Evolutionary conservation across 1,140 invertebrate genomes (phyloP), one percentile per base, ranked within the genome.

Genomic region (Megathymus violae): DNA sequence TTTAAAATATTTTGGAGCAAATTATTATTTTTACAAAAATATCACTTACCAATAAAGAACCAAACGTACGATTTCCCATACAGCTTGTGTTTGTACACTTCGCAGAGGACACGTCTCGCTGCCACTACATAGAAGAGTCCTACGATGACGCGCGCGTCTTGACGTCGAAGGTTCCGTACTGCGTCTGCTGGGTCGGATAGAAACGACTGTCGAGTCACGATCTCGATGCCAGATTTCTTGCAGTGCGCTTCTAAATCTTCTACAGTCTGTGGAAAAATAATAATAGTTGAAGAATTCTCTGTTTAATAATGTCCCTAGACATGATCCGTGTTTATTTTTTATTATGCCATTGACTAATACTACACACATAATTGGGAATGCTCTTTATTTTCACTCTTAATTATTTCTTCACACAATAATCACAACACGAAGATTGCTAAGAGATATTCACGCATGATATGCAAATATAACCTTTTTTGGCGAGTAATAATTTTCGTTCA

Each of bases 71-170:
- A 97, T 76, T 97, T 97, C 1, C 98, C 99, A 82, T 98, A 99
- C 0, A 99, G 92, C 44, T 96, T 95, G 68, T 99, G 96, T 76
- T 98, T 98, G 89, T 98, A 99, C 73, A 99, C 95, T 92, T 99
- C 98, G 89, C 99, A 99, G 1, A 99, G 94, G 0, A 99, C 99
- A 59, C 97, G 92, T 31, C 98, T 92, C 0, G 99, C 99, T 19
- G 98, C 98, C 0, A 98, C 98, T 9, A 98, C 98, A 90, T 99
- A 99, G 92, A 99, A 99, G 9, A 99, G 93, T 1, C 99, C 99
- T 9, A 99, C 97, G 63, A 99, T 98, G 54, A 99, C 98, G 62
- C 99, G 92, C 4, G 98, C 98, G 89, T 99, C 98, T 90, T 99
- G 97, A 44, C 96, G 93, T 34, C 96, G 93, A 13, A 99, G 92